Base-by-base conservation (phyloP, 2,113 vertebrate species). In the Bufo bufo region DNA sequence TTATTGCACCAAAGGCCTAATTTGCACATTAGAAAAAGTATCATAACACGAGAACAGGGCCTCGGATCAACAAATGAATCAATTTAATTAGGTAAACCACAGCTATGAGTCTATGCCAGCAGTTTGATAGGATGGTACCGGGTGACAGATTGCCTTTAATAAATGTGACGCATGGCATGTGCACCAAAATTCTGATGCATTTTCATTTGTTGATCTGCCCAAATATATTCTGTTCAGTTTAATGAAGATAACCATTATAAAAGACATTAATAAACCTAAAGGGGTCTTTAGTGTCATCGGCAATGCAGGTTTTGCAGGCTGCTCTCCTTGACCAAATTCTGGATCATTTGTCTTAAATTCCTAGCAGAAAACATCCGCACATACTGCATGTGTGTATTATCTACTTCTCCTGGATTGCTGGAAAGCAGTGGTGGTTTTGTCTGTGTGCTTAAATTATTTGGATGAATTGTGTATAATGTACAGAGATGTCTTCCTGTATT, bases 381-480 rank as follows among this genome's bases (percentile, higher is more conserved):
- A 89, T 92, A 90, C 91, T 91, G 92, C 91, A 90, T 91, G 89
- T 83, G 61, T 72, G 80, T 87, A 90, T 78, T n/a, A 88, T 91
- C 87, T 91, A 56, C 92, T 87, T 82, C 77, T 45, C 7, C 91
- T 91, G 91, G 93, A 92, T 91, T 89, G 91, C 90, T 93, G 59
- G 91, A 89, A 79, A 89, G 92, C 87, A 79, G 7, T 75, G 17
- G 92, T 90, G 93, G 93, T 92, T 90, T 89, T 91, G 89, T 92
- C 88, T 92, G 91, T 94, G 89, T 94, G 92, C 92, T 94, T 97
- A 98, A 97, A 95, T 98, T 97, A 98, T 97, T 97, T 95, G 97
- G 95, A 93, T 93, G 91, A 94, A 92, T 91, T 95, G 93, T 93
- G 93, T 94, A 96, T 94, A 95, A 95, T 99, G 96, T 98, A 98